Evolutionary conservation across 2,797 vertebrate genomes (phyloP).

Genomic region (Chelon labrosus): DNA sequence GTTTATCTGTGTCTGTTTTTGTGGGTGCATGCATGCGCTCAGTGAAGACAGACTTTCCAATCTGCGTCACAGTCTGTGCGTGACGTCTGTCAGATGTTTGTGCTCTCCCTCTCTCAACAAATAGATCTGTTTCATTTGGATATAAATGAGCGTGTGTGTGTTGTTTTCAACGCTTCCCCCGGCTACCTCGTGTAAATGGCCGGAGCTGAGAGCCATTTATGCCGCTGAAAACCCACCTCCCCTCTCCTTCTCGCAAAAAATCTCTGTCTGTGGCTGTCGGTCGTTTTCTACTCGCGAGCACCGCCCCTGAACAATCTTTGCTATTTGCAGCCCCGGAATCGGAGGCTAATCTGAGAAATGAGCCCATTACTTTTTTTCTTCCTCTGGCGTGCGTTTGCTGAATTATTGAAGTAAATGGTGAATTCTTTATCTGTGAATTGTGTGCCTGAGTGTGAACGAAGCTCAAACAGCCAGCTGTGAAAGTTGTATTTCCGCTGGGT

Average conservation of each 20-base stretch:
- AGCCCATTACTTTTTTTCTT: slow-evolving; percentile 25
- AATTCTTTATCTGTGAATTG: slow-evolving; percentile 23
- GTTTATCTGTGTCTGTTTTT: slow-evolving; percentile 45
- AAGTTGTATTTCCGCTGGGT: slow-evolving; percentile 76
- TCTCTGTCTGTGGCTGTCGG: slow-evolving; percentile 5
- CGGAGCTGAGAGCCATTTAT: not conserved
- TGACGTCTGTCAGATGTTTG: slow-evolving; percentile 57
- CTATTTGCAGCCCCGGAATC: slow-evolving; percentile 29
- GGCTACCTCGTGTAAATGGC: not conserved
- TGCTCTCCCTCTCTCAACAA: slow-evolving; percentile 48
- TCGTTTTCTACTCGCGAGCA: slow-evolving; percentile 2
- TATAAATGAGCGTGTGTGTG: slow-evolving; percentile 12
- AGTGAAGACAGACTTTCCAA: slow-evolving; percentile 53
- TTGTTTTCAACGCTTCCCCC: slow-evolving; percentile 10
- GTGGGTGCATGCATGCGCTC: slow-evolving; percentile 35
- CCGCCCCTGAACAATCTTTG: slow-evolving; percentile 7
- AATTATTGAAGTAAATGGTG: too few relatives aligned
- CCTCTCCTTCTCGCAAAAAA: slow-evolving; percentile 4
- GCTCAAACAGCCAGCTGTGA: slow-evolving; percentile 73
- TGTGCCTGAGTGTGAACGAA: slow-evolving; percentile 22
- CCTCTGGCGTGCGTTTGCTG: slow-evolving; percentile 14
- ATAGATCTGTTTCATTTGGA: slow-evolving; percentile 31
- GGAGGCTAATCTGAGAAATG: slow-evolving; percentile 43
- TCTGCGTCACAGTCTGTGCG: slow-evolving; percentile 67
- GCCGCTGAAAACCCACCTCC: slow-evolving; percentile 17